A percentile compares a stretch with the other conserved stretches of the same genome.
Conservation (phyloP, 35 echinoderm and acorn worm genomes). For the Holothuria glaberrima region DNA sequence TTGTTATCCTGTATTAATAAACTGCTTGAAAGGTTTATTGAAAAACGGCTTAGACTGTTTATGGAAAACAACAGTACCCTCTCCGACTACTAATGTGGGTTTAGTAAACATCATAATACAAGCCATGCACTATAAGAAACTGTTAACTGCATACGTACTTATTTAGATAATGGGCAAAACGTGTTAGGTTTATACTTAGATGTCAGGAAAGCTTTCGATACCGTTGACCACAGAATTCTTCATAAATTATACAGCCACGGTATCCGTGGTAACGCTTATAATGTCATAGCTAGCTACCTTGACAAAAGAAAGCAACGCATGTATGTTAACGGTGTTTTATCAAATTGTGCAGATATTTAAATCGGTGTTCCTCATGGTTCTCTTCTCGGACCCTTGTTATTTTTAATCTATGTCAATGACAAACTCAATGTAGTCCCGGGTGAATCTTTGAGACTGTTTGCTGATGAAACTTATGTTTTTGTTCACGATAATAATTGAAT, state of each 20-base stretch:
- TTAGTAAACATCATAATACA: constrained; percentile 26
- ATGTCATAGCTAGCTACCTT: constrained; percentile 1
- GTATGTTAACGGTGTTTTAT: constrained; percentile 9
- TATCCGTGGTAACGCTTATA: constrained; percentile 13
- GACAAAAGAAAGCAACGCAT: constrained; percentile 16
- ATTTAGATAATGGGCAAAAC: background rate
- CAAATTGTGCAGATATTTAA: constrained; percentile 19
- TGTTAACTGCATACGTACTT: background rate
- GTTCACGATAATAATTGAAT: background rate
- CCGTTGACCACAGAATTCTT: constrained; percentile 35
- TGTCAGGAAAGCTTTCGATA: constrained; percentile 22
- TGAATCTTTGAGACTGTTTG: constrained; percentile 8
- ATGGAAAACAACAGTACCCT: constrained; percentile 4
- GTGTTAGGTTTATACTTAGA: constrained; percentile 40
- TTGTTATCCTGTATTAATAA: constrained; percentile 25
- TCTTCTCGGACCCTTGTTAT: constrained; percentile 46
- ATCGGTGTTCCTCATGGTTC: constrained; percentile 7
- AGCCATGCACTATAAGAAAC: constrained; percentile 11
- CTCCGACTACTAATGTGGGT: background rate
- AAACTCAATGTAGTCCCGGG: background rate
- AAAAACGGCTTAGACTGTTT: constrained; percentile 7
- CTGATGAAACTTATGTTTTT: background rate
- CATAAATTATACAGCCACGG: background rate
- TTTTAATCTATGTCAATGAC: constrained; percentile 36
- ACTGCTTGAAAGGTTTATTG: constrained; percentile 31